Conservation (phyloP, 2,113 vertebrate genomes). For the Corythornis cristatus region DNA sequence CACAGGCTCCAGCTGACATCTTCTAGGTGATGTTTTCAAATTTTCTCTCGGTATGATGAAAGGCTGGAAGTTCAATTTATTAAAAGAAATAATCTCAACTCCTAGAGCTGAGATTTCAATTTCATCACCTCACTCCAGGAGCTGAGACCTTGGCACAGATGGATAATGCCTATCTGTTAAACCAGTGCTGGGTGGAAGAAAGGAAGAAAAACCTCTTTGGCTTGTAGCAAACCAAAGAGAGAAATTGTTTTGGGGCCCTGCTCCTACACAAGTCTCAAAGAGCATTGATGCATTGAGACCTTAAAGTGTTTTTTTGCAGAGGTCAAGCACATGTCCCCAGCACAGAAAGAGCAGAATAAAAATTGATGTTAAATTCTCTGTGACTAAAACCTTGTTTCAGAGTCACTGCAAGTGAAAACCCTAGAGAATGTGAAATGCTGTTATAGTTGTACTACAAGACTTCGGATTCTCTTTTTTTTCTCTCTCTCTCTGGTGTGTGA, state of each 20-base stretch:
- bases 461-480: background rate
- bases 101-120: background rate
- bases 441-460: constrained; percentile 6
- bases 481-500: background rate
- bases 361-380: background rate
- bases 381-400: background rate
- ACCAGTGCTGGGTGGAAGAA: background rate
- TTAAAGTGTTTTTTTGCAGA: background rate
- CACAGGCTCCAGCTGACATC: background rate
- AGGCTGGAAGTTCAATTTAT: background rate
- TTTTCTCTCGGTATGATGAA: background rate
- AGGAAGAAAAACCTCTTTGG: background rate
- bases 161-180: background rate
- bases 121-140: background rate
- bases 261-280: background rate
- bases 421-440: background rate
- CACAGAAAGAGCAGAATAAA: background rate
- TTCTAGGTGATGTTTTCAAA: background rate
- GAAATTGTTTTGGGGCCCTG: background rate
- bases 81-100: background rate
- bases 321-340: background rate
- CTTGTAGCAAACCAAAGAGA: background rate
- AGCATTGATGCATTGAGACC: background rate
- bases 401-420: background rate
- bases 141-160: background rate